Evolutionary conservation across 2,113 vertebrate species (phyloP).

Genomic region (Ceyx margarethae): DNA sequence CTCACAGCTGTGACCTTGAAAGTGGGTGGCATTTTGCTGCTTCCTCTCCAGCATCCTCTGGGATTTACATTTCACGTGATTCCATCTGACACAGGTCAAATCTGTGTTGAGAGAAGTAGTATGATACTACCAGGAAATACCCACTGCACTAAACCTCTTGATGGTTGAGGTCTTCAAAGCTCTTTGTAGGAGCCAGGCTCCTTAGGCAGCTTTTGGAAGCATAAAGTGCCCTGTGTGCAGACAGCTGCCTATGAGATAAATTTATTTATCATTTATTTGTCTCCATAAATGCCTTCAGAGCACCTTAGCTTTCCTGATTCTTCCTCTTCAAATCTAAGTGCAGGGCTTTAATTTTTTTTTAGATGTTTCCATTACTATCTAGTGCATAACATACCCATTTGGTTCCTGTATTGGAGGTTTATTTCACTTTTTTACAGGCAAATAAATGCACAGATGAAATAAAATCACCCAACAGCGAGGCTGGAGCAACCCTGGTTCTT

Average conservation of each 20-base stretch:
- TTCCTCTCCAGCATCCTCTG: slow-evolving; percentile 47
- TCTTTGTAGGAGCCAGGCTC: neutral
- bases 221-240: accelerated
- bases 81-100: slow-evolving; percentile 3
- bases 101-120: neutral
- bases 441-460: neutral
- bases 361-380: accelerated
- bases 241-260: neutral
- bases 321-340: neutral
- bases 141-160: neutral
- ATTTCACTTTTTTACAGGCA: neutral
- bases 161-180: neutral
- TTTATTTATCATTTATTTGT: neutral
- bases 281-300: neutral
- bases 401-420: accelerated
- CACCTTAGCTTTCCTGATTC: neutral
- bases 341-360: neutral
- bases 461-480: neutral
- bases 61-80: slow-evolving; percentile 33
- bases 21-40: slow-evolving; percentile 61
- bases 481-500: neutral
- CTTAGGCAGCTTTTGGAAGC: neutral
- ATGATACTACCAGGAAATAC: neutral
- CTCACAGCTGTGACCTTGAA: slow-evolving; percentile 63
- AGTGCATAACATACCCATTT: neutral